Percentiles rank a stretch among this genome's conserved stretches.
Evolutionary conservation across 2,888 invertebrate species (phyloP).

Genomic region (Heliconius sara): DNA sequence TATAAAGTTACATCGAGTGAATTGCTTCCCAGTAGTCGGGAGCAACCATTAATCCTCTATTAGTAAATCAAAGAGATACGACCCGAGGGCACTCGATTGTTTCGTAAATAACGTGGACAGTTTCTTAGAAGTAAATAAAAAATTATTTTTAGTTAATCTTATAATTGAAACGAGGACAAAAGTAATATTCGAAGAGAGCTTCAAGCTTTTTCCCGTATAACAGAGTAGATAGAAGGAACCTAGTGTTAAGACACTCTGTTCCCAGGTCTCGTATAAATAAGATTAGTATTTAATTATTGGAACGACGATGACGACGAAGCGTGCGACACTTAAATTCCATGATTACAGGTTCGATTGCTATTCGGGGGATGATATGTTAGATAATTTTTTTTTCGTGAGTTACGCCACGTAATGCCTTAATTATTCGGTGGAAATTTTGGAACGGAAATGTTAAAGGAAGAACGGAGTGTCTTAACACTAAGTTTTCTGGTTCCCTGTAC

Average conservation of each 20-base stretch:
- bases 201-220: background rate
- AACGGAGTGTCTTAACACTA: too few relatives aligned
- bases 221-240: too few relatives aligned
- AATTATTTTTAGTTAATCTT: slow-evolving; percentile 2
- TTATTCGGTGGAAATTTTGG: too few relatives aligned
- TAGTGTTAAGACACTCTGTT: background rate
- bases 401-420: too few relatives aligned
- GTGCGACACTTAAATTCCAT: too few relatives aligned
- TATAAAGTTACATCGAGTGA: slow-evolving; percentile 13
- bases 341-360: too few relatives aligned
- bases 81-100: slow-evolving; percentile 24
- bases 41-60: slow-evolving; percentile 19
- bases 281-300: too few relatives aligned
- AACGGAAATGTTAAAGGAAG: too few relatives aligned
- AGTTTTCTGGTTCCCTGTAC: too few relatives aligned
- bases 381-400: too few relatives aligned
- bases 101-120: slow-evolving; percentile 29
- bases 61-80: slow-evolving; percentile 30
- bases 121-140: slow-evolving; percentile 23
- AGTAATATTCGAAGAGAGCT: background rate
- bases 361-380: too few relatives aligned
- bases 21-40: slow-evolving; percentile 18
- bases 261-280: background rate
- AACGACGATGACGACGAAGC: too few relatives aligned
- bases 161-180: background rate